Evolutionary conservation across 2,888 invertebrate genomes (phyloP), one percentile per base, ranked within the genome.

Genomic region (Drosophila kambysellisi): DNA sequence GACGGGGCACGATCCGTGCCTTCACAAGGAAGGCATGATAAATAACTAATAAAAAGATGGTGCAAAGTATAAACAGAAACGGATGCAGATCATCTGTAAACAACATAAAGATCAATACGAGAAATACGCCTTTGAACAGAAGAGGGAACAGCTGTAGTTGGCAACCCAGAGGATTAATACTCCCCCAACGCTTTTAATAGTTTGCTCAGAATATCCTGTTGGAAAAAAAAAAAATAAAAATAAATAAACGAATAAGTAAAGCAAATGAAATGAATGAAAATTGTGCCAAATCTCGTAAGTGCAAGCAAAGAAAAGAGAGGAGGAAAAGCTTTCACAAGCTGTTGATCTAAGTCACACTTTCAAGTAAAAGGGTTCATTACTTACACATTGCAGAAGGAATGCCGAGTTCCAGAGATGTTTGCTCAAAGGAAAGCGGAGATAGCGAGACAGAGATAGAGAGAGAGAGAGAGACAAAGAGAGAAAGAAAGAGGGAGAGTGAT

Each of bases 401-500:
- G 39, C 8, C 17, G n/a, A 43, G 43, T 20, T 20, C 17, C 3
- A 25, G 25, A 46, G 32, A 33, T 59, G 33, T 59, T 51, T 51
- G 59, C 59, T 43, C 20, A 33, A 54, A 61, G 32, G 20, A 20
- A 33, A 56, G 4, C 41, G 15, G 11, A n/a, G 17, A n/a, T 50
- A 59, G 5, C 5, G 35, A 6, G n/a, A 12, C n/a, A 32, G 17
- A n/a, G 9, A n/a, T 9, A 48, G 29, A 30, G 37, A 32, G 15
- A 50, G 39, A 30, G 11, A 20, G 2, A 29, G 11, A 12, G 17
- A 7, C 35, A 25, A 33, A 33, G 54, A 60, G 30, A 52, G 53
- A 64, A 43, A 41, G 53, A 35, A 35, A 50, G 59, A 63, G 35
- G 46, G 59, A 63, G 35, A 39, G 50, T 64, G 70, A 69, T 76